phyloP scores from a whole-genome alignment of 2,888 invertebrate species.

The Volucella bombylans region DNA sequence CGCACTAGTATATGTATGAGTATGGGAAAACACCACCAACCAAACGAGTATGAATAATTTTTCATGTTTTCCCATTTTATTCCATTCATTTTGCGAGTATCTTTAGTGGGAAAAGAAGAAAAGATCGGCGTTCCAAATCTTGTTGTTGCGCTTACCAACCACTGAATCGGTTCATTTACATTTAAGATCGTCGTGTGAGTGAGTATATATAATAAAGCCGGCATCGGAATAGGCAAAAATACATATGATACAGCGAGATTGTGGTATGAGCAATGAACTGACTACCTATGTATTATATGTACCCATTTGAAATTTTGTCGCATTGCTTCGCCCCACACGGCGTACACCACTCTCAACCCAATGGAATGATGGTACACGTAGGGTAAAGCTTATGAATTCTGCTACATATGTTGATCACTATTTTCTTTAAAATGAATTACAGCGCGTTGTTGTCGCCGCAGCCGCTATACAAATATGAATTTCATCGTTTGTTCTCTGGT shows the following conservation, averaged over 20 bases:
- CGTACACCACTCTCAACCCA: neutral
- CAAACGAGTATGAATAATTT: conserved; percentile 25
- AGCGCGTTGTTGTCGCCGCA: conserved; percentile 6
- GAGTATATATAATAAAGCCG: conserved; percentile 5
- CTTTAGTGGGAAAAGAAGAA: neutral
- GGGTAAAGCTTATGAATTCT: neutral
- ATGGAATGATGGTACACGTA: neutral
- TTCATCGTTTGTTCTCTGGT: conserved; percentile 1
- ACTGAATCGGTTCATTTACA: conserved; percentile 37
- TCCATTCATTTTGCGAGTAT: conserved; percentile 32
- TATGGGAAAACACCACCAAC: too few species aligned
- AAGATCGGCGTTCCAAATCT: conserved; percentile 8
- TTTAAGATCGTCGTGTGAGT: conserved; percentile 15
- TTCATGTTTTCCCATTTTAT: conserved; percentile 43
- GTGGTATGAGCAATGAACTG: neutral
- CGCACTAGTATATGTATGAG: conserved; percentile 4
- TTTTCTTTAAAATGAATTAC: conserved; percentile 39
- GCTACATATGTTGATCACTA: neutral
- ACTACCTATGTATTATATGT: too few species aligned
- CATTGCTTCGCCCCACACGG: neutral
- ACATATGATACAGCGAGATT: neutral
- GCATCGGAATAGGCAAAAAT: neutral
- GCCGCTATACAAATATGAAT: conserved; percentile 24
- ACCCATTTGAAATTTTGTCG: conserved; percentile 21
- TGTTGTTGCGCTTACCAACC: neutral